Conservation (phyloP, 2,888 invertebrate species). For the Griposia aprilina region DNA sequence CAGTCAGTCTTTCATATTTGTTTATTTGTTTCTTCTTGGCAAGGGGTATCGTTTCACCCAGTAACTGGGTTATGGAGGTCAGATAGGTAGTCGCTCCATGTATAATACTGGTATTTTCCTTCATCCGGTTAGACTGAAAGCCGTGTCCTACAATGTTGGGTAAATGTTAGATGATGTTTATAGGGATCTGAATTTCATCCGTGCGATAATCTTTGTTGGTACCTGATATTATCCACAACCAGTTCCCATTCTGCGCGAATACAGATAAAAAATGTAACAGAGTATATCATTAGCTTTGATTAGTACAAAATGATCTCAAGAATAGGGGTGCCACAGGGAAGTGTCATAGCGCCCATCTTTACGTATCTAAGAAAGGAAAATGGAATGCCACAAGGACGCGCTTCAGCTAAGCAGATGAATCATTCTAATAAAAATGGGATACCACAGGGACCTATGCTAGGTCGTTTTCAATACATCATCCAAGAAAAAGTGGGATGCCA, state of each 20-base stretch:
- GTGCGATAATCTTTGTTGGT: too few species aligned
- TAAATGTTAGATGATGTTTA: too few species aligned
- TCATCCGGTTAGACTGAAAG: too few species aligned
- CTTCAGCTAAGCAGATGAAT: not conserved
- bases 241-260: not conserved
- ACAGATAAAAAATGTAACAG: not conserved
- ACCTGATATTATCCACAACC: not conserved
- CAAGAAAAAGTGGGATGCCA: not conserved
- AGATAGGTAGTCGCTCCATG: too few species aligned
- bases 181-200: not conserved
- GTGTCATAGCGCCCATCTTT: constrained; percentile 1
- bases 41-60: too few species aligned
- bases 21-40: too few species aligned
- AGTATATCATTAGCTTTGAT: not conserved
- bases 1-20: too few species aligned
- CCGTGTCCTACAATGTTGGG: too few species aligned
- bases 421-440: not conserved
- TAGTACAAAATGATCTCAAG: not conserved
- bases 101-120: too few species aligned
- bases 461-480: too few species aligned
- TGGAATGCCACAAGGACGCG: not conserved
- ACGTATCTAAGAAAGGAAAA: not conserved
- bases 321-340: constrained; percentile 19
- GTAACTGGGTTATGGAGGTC: too few species aligned
- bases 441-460: not conserved